A percentile compares a stretch with the other conserved stretches of the same genome.
Evolutionary conservation across 64 coral and sea anemone genomes (phyloP).

Genomic region (Orbicella faveolata): DNA sequence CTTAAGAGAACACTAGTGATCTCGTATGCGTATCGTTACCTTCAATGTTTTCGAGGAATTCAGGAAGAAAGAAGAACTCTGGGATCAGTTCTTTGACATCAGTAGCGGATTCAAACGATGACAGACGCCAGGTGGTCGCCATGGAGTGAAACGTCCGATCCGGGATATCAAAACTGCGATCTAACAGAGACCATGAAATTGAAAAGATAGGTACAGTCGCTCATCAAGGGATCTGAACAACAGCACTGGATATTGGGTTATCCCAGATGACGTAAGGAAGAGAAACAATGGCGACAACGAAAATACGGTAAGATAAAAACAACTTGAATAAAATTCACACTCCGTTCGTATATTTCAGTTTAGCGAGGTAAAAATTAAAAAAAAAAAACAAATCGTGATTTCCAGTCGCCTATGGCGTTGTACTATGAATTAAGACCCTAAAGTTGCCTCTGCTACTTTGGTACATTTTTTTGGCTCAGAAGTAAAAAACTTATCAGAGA

Average conservation of each 20-base stretch:
- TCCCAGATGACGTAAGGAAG: background rate
- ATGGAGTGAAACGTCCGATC: conserved; percentile 99
- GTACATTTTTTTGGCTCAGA: too few species aligned
- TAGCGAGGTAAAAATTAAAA: too few species aligned
- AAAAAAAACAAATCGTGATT: too few species aligned
- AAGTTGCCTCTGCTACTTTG: too few species aligned
- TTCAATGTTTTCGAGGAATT: conserved; percentile 95
- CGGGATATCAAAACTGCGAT: conserved; percentile 90
- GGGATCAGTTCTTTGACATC: conserved; percentile 99
- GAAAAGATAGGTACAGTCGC: background rate
- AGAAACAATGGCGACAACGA: background rate
- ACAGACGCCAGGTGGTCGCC: conserved; percentile 90
- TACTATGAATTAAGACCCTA: too few species aligned
- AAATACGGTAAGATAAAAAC: background rate
- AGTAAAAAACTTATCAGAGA: too few species aligned
- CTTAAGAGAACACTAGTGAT: too few species aligned
- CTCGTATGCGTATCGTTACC: conserved; percentile 24
- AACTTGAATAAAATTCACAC: too few species aligned
- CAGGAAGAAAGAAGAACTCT: conserved; percentile 96
- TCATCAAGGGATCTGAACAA: background rate
- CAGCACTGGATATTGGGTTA: background rate
- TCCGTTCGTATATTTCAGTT: too few species aligned
- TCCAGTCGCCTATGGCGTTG: too few species aligned
- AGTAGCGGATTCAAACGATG: conserved; percentile 88
- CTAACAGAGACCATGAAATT: conserved; percentile 16